Evolutionary conservation across 2,113 vertebrate genomes (phyloP), one percentile per base, ranked within the genome.

Genomic region (Solea solea): DNA sequence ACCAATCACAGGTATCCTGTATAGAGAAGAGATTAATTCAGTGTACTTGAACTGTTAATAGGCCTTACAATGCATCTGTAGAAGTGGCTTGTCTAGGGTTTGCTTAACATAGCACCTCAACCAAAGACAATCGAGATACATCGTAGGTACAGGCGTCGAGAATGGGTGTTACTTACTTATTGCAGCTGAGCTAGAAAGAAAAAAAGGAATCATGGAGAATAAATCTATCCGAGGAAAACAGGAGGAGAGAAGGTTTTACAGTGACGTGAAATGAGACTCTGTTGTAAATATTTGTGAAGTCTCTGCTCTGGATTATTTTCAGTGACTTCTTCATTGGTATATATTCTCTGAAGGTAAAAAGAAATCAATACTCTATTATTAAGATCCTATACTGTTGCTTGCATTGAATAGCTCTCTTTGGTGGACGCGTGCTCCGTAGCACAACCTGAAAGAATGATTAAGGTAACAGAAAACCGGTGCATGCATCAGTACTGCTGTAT

Each of bases 81-180:
- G 52, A 86, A 0, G 3, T 64, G 64, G 55, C 66, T 80, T 66
- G 61, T 84, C 63, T 70, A 53, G 44, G 69, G 67, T 80, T 21
- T 84, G 74, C 81, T 63, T 71, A 21, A 48, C 44, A 67, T n/a
- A 72, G 50, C 59, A 49, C 64, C 53, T 86, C 68, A 86, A 87
- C 87, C 88, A 90, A 88, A 90, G 86, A 90, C 81, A 78, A 86
- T 73, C 67, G 74, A 28, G 21, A 64, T 9, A 73, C 74, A 68
- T 54, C 59, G 63, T 56, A 58, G 54, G 15, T 52, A 54, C 45
- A 5, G 40, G 74, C 56, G 59, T 12, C 21, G 40, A 27, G 45
- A 66, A 71, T 49, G 60, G 64, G 49, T 58, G 52, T 64, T 61
- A 69, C 59, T 64, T 61, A 69, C 59, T 51, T 67, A 53, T 64